Base-by-base conservation (phyloP, 2,888 invertebrate genomes). In the Macropis europaea region DNA sequence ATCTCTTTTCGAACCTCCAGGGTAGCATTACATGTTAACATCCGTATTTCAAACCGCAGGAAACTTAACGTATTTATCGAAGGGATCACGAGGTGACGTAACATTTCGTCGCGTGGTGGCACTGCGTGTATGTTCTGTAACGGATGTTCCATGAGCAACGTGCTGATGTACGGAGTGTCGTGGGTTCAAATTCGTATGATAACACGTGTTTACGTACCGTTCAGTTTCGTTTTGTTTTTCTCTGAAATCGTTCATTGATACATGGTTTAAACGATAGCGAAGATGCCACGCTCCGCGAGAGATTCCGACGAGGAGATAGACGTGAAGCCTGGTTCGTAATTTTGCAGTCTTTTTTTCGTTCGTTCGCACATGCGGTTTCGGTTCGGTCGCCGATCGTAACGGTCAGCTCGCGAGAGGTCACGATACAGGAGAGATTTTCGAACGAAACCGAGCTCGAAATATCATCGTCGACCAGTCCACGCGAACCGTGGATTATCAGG, bases 221-320 rank as follows among this genome's bases (percentile, higher is more conserved):
- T 2, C 6, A 15, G 7, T 48, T 11, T 6, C 17, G 9, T 13
- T 15, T 17, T 28, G 6, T 61, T 53, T 22, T 34, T 47, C 42
- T 43, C 22, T 40, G 6, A 15, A 6, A 34, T 40, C 28, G 6
- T 43, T 34, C 6, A 22, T 9, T 24, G 24, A 38, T 66, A 61
- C 28, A 42, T 15, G n/a, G 15, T 75, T 36, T 40, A 53, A 61
- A 19, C 5, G 11, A 54, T 24, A 26, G 26, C 13, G 15, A 77
- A 50, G 62, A 85, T 85, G 85, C 75, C 81, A 32, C 84, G 81
- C 17, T 67, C 68, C 17, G 13, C 13, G 9, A 83, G 63, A 71
- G 81, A 82, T 17, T 82, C 82, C 0, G 84, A 84, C 3, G 83
- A 84, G 0, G 84, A 84, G 1, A 3, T 24, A 1, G 84, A 83